Evolutionary conservation across 37 sponge, comb jelly and placozoan species (phyloP).

Genomic region (Ianthella basta): DNA sequence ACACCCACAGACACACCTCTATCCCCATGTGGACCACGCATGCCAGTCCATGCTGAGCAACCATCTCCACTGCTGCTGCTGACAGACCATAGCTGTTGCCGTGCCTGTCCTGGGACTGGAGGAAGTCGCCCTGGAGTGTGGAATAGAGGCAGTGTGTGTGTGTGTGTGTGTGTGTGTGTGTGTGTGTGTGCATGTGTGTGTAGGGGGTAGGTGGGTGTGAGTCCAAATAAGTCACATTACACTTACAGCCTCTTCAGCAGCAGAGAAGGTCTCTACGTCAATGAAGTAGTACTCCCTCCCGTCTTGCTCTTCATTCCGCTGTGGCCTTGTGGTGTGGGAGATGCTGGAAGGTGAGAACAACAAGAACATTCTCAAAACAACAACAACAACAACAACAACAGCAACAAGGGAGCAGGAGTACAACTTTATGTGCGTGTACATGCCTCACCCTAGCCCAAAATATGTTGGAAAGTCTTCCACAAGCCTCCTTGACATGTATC

Average conservation of each 20-base stretch:
- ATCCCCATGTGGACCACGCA: conserved; percentile 82
- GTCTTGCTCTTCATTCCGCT: conserved; percentile 46
- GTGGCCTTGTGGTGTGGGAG: conserved; percentile 74
- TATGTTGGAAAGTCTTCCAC: conserved; percentile 85
- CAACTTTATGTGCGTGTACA: no score
- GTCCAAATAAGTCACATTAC: neutral
- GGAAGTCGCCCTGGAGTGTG: conserved; percentile 71
- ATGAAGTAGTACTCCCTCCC: conserved; percentile 80
- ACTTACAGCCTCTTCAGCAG: conserved; percentile 61
- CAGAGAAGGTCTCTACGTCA: conserved; percentile 50
- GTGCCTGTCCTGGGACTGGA: conserved; percentile 40
- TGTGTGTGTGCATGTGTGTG: neutral
- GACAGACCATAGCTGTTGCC: conserved; percentile 75
- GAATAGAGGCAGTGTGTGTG: neutral
- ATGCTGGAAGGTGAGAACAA: conserved; percentile 33
- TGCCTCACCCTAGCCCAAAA: conserved; percentile 81
- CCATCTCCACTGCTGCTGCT: conserved; percentile 83
- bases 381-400: neutral
- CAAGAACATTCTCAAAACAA: neutral
- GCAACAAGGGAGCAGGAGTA: no score
- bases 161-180: neutral
- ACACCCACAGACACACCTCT: conserved; percentile 52
- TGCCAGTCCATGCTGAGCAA: conserved; percentile 80
- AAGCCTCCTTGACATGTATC: conserved; percentile 48
- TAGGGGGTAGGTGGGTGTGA: neutral